phyloP scores from a whole-genome alignment of 2,888 invertebrate genomes.

The Ormyrus pomaceus region DNA sequence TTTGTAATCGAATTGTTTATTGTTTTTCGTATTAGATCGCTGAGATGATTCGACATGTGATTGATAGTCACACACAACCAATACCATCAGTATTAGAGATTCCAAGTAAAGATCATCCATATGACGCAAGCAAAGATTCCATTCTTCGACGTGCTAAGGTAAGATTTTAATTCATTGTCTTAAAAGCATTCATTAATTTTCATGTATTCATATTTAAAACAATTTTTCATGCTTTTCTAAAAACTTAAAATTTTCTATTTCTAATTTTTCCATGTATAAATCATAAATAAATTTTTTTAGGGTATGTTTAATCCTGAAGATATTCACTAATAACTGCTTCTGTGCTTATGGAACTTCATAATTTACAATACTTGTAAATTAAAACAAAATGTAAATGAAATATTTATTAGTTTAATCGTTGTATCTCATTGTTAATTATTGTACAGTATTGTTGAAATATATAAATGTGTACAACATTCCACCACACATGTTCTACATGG shows the following conservation, averaged over 20 bases:
- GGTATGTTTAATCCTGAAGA: conserved; percentile 94
- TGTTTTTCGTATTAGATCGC: conserved; percentile 81
- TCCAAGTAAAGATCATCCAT: conserved; percentile 98
- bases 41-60: conserved; percentile 96
- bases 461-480: conserved; percentile 55
- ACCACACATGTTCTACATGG: conserved; percentile 26
- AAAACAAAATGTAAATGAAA: conserved; percentile 39
- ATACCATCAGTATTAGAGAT: conserved; percentile 98
- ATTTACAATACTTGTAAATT: conserved; percentile 45
- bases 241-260: too few species aligned
- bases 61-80: conserved; percentile 94
- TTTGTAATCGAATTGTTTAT: neutral
- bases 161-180: conserved; percentile 57
- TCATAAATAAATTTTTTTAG: conserved; percentile 76
- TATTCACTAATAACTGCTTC: conserved; percentile 74
- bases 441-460: conserved; percentile 57
- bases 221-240: too few species aligned
- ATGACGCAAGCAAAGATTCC: conserved; percentile 98
- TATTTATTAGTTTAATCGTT: conserved; percentile 59
- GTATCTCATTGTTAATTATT: conserved; percentile 54
- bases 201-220: too few species aligned
- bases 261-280: too few species aligned
- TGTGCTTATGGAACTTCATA: conserved; percentile 24
- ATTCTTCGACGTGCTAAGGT: conserved; percentile 96
- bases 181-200: neutral